A percentile compares a stretch with the other conserved stretches of the same genome.
Evolutionary conservation across 2,888 invertebrate species (phyloP).

Genomic region (Escarpia spicata): DNA sequence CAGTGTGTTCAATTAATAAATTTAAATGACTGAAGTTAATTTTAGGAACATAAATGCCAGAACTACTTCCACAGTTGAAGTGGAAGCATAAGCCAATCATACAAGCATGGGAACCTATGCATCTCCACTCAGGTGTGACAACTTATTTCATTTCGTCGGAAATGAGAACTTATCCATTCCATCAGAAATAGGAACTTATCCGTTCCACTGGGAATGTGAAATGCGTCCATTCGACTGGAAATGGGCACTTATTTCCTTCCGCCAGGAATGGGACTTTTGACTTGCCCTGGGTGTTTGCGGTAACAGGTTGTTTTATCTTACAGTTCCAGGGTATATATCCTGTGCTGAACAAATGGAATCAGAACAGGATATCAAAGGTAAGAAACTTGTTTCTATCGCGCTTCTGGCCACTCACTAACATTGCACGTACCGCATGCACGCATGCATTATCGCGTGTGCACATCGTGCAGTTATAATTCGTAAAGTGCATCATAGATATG

Average conservation of each 20-base stretch:
- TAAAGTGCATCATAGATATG: too few relatives aligned
- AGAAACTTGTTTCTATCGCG: not conserved
- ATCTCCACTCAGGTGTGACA: too few relatives aligned
- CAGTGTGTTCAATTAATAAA: not conserved
- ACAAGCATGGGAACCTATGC: too few relatives aligned
- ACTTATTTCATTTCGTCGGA: too few relatives aligned
- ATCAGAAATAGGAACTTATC: too few relatives aligned
- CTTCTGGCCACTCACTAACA: not conserved
- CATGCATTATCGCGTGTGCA: not conserved
- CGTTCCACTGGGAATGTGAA: too few relatives aligned
- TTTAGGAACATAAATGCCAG: not conserved
- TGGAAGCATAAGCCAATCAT: too few relatives aligned
- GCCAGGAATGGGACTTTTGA: not conserved
- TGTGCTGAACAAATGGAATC: slow-evolving; percentile 13
- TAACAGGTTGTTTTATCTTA: not conserved
- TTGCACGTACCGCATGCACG: not conserved
- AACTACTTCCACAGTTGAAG: not conserved
- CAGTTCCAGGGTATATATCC: not conserved
- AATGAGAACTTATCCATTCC: too few relatives aligned
- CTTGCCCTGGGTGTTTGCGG: not conserved
- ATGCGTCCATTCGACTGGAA: not conserved
- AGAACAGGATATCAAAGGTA: slow-evolving; percentile 5
- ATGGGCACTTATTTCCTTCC: not conserved
- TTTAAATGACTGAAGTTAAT: not conserved
- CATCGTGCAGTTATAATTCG: not conserved